Evolutionary conservation across 2,888 invertebrate species (phyloP).

Genomic region (Nysson spinosus): DNA sequence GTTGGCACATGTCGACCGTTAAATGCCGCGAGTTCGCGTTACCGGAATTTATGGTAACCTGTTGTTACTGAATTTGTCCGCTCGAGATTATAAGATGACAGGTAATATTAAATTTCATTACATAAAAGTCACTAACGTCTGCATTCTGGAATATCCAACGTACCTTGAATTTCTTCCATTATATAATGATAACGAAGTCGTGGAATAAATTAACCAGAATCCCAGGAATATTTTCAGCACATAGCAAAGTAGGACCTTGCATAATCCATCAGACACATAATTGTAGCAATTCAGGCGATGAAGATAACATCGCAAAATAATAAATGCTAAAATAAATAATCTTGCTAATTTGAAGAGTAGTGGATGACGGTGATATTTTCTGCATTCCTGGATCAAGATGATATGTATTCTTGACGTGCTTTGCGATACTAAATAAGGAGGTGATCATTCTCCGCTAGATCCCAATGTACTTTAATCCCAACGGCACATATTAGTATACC

Average conservation of each 20-base stretch:
- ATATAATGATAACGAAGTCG: too few relatives aligned
- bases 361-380: conserved; percentile 16
- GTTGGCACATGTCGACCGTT: conserved; percentile 40
- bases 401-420: conserved; percentile 15
- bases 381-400: conserved; percentile 13
- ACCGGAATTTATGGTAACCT: conserved; percentile 46
- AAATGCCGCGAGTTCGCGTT: conserved; percentile 43
- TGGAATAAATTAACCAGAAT: too few relatives aligned
- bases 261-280: too few relatives aligned
- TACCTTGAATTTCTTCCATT: too few relatives aligned
- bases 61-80: conserved; percentile 31
- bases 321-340: too few relatives aligned
- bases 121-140: conserved; percentile 1
- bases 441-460: conserved; percentile 34
- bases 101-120: too few relatives aligned
- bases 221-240: too few relatives aligned
- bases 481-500: conserved; percentile 54
- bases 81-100: not conserved
- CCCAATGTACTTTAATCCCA: conserved; percentile 50
- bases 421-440: conserved; percentile 33
- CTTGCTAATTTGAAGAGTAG: too few relatives aligned
- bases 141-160: too few relatives aligned
- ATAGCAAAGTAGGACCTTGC: too few relatives aligned
- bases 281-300: too few relatives aligned
- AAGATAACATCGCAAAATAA: too few relatives aligned